phyloP scores from a whole-genome alignment of 1,140 invertebrate species.

The Aphaenogaster floridana region DNA sequence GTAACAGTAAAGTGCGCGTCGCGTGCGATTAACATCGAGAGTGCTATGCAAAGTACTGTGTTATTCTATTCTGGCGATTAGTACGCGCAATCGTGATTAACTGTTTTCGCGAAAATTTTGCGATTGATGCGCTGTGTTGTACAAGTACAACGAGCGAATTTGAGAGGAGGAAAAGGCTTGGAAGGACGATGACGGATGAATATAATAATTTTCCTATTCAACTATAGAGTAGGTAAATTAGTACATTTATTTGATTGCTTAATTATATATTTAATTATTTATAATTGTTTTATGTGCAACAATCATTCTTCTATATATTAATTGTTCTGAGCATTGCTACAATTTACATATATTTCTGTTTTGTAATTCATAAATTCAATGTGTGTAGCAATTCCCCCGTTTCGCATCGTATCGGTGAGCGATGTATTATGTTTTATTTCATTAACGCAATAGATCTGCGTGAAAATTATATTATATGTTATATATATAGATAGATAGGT shows the following conservation, averaged over 20 bases:
- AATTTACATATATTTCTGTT: neutral
- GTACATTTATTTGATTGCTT: neutral
- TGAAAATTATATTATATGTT: too few relatives aligned
- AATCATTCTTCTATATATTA: neutral
- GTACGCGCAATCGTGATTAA: neutral
- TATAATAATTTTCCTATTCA: too few relatives aligned
- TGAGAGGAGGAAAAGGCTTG: neutral
- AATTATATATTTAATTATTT: neutral
- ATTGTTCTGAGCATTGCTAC: neutral
- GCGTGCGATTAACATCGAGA: neutral
- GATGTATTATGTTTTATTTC: neutral
- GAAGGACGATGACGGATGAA: neutral
- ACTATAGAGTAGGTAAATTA: neutral
- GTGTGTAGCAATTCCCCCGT: neutral
- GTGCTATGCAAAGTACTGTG: neutral
- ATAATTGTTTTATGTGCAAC: conserved; percentile 6
- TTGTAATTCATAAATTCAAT: neutral
- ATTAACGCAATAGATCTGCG: neutral
- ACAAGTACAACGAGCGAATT: neutral
- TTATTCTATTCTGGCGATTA: neutral
- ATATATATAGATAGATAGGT: too few relatives aligned
- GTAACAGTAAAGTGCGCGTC: neutral
- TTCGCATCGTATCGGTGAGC: neutral
- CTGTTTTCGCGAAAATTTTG: neutral
- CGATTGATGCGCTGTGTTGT: neutral